A percentile compares a stretch with the other conserved stretches of the same genome.
Evolutionary conservation across 2,113 vertebrate genomes (phyloP).

Genomic region (Rallus limicola): DNA sequence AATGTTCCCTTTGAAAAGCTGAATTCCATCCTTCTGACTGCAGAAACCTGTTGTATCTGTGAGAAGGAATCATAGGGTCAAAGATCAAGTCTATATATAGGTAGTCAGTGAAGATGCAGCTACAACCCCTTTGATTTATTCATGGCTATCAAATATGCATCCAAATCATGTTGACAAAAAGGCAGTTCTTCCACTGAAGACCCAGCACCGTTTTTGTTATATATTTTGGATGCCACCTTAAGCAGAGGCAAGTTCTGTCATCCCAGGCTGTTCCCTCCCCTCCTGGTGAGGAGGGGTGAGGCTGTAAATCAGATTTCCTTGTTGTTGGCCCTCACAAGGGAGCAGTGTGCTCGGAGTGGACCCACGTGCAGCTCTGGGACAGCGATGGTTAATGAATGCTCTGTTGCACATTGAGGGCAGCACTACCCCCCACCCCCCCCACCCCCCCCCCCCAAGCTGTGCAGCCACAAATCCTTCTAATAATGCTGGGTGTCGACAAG

Average conservation of each 20-base stretch:
- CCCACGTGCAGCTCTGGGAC: not conserved
- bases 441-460: not conserved
- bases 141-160: accelerated
- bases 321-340: not conserved
- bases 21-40: not conserved
- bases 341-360: not conserved
- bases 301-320: not conserved
- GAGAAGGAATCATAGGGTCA: not conserved
- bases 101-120: not conserved
- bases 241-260: not conserved
- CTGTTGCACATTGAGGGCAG: not conserved
- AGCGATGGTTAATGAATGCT: not conserved
- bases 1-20: not conserved
- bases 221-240: not conserved
- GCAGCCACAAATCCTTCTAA: constrained; percentile 60
- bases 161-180: not conserved
- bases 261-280: not conserved
- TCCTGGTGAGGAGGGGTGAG: not conserved
- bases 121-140: not conserved
- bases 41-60: not conserved
- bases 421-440: too few relatives aligned
- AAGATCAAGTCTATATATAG: not conserved
- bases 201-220: accelerated
- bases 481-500: constrained; percentile 49
- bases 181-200: not conserved